Evolutionary conservation across 2,797 vertebrate genomes (phyloP).

Genomic region (Hapalemur alaotrensis): DNA sequence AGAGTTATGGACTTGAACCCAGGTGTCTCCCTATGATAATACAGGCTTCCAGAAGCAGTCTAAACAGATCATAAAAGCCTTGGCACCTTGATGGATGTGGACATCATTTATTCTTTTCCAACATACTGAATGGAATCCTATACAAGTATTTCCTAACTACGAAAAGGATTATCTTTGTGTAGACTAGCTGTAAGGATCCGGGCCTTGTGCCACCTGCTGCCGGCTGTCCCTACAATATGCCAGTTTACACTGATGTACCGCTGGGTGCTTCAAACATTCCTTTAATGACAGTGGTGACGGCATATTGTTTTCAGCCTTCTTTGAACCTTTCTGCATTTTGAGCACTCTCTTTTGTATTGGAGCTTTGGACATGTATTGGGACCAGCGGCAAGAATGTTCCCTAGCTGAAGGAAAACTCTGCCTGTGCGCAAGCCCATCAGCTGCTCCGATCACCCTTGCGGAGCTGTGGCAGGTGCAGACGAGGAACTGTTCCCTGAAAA

Average conservation of each 20-base stretch:
- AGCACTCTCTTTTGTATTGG: not conserved
- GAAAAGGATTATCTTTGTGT: conserved; percentile 56
- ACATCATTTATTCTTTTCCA: conserved; percentile 52
- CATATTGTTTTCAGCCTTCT: not conserved
- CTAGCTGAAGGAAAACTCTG: not conserved
- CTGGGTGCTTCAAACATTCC: not conserved
- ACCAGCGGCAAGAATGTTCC: not conserved
- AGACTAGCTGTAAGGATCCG: not conserved
- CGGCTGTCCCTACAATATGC: not conserved
- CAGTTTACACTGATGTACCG: not conserved
- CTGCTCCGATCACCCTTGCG: not conserved
- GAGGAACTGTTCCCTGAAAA: not conserved
- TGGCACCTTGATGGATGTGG: conserved; percentile 70
- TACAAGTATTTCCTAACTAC: conserved; percentile 52
- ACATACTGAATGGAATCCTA: conserved; percentile 55
- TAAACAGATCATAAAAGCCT: conserved; percentile 69
- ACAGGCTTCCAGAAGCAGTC: conserved; percentile 42
- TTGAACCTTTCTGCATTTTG: not conserved
- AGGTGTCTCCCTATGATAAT: conserved; percentile 65
- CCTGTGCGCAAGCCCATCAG: accelerated
- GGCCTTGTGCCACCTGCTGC: conserved; percentile 19
- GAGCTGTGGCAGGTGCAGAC: not conserved
- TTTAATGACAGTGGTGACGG: not conserved
- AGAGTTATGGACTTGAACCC: conserved; percentile 47
- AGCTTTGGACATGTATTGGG: not conserved